Evolutionary conservation across 23 tunicate species (phyloP), one percentile per base, ranked within the genome.

Genomic region (Halocynthia aurantium): DNA sequence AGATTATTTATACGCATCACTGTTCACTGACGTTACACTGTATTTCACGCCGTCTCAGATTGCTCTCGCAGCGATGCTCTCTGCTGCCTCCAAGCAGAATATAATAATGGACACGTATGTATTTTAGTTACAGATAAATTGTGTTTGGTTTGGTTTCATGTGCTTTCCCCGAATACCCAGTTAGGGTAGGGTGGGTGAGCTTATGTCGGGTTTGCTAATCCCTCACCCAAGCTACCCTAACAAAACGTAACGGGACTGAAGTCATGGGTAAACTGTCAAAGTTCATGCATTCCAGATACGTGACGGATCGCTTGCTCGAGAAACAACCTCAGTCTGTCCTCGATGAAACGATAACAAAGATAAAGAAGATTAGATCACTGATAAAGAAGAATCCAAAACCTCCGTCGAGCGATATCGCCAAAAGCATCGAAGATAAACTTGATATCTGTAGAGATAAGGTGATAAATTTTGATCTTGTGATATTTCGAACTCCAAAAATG

Each of bases 1-100:
- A 21, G 94, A 87, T 62, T 87, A 81, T 56, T 53, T 93, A 10
- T 66, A 87, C 7, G 66, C 80, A 10, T 79, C 89, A 6, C 57
- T 93, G 52, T 65, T 52, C 76, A 93, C 94, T 40, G 94, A 93
- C 57, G 98, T 78, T n/a, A 62, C 65, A 10, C 81, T 93, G 17
- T 76, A 83, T 7, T 83, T 67, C 71, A 55, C 94, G 6, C 98
- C 98, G 8, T 93, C 94, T 11, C 89, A 86, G 76, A 79, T 93
- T 56, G 93, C 98, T 11, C 78, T 93, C 18, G 86, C 98, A 21
- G 94, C 94, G 61, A 65, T 90, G n/a, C 90, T 90, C 65, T 85
- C 84, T 20, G 84, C 90, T 8, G 97, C 88, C 21, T 85, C 86
- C 61, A 90, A 77, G 60, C 71, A 72, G 21, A 81, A 63, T 57